Evolutionary conservation across 2,888 invertebrate species (phyloP).

Genomic region (Cephus pulcher): DNA sequence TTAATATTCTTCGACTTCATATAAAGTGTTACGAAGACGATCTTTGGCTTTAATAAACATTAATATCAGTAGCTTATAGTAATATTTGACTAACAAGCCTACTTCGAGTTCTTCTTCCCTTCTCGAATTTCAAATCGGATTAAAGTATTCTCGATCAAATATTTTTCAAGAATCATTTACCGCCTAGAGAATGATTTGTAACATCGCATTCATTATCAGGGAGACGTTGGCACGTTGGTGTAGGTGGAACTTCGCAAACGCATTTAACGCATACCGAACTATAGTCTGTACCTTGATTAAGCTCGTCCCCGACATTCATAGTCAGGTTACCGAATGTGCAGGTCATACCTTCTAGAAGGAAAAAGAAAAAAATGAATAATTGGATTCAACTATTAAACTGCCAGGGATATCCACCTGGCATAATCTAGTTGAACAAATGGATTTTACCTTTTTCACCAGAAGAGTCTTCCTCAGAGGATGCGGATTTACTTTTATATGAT

Average conservation of each 20-base stretch:
- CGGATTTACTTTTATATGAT: background rate
- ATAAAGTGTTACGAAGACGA: background rate
- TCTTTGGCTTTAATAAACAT: background rate
- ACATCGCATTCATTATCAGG: constrained; percentile 18
- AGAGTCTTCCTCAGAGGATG: background rate
- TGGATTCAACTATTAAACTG: no score
- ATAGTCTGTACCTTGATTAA: constrained; percentile 40
- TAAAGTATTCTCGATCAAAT: background rate
- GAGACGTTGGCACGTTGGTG: constrained; percentile 47
- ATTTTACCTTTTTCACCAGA: background rate
- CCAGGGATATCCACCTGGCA: background rate
- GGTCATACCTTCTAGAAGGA: constrained; percentile 18
- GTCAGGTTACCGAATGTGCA: constrained; percentile 48
- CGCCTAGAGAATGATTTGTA: constrained; percentile 28
- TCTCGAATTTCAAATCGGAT: background rate
- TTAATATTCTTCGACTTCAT: background rate
- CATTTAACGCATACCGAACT: constrained; percentile 47
- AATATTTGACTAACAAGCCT: background rate
- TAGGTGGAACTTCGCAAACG: constrained; percentile 51
- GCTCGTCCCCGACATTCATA: constrained; percentile 45
- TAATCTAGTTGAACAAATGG: background rate
- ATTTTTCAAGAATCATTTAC: background rate
- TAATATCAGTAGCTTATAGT: background rate
- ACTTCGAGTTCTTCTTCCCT: background rate
- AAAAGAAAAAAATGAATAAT: background rate